Base-by-base conservation (phyloP, 2,888 invertebrate species). In the Cylloceria caligata region DNA sequence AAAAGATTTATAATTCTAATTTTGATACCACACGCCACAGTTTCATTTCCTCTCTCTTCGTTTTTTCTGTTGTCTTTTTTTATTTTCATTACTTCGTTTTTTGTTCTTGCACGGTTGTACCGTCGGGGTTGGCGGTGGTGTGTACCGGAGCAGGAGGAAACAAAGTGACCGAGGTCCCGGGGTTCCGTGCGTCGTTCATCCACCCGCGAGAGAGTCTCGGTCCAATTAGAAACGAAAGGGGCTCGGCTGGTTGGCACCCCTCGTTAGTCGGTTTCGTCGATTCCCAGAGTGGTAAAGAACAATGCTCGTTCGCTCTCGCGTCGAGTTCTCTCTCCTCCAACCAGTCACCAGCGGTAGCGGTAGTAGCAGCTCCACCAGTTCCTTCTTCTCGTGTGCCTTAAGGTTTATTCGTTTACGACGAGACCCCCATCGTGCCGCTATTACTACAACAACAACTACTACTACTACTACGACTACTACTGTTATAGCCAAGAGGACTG, bases 191-290 rank as follows among this genome's bases (percentile, higher is more conserved):
- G 68, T 65, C 74, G 74, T 45, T 75, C 60, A 75, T 39, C 78
- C 74, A 78, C 69, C 74, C 74, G 74, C 81, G 74, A 71, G 74
- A 71, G 52, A 69, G 75, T 68, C 82, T 67, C 78, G 74, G 80
- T 81, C 85, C 85, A 86, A 85, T 86, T 86, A 86, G 84, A 81
- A 84, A 81, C 72, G 72, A 83, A 83, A 83, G 76, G 69, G 83
- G 75, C 76, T 79, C 67, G 77, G 76, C 69, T 45, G 80, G 74
- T 69, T 57, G 75, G 62, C 60, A 71, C 73, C 73, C 83, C 86
- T 87, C 83, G 86, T 86, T 86, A 87, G 83, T 64, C 71, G 84
- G 81, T 85, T 86, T 86, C 77, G 85, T 86, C 83, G 81, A 86
- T 84, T 81, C 77, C 75, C 75, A 83, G 87, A 87, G 85, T 85